A percentile compares a stretch with the other conserved stretches of the same genome.
Conservation (phyloP, 2,113 vertebrate genomes). For the Gymnorhina tibicen region DNA sequence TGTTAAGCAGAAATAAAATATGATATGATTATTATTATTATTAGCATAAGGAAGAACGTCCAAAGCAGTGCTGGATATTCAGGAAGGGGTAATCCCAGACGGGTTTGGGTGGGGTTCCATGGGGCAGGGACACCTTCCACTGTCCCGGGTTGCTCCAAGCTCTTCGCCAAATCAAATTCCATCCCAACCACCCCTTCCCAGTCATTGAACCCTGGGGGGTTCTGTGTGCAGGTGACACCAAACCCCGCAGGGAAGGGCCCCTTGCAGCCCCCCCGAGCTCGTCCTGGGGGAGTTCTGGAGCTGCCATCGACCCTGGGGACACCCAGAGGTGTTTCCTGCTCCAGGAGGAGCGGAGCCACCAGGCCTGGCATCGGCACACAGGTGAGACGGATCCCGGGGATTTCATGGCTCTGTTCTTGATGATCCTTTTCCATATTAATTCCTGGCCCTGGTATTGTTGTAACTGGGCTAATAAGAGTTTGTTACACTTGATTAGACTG, state of each 20-base stretch:
- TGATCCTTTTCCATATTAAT: background rate
- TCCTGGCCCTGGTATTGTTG: background rate
- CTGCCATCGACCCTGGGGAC: background rate
- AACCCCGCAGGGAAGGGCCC: background rate
- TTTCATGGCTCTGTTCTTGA: background rate
- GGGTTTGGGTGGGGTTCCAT: background rate
- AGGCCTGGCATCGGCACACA: background rate
- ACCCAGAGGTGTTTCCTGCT: background rate
- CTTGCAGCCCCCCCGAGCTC: background rate
- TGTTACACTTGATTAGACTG: background rate
- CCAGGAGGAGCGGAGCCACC: background rate
- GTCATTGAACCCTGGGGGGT: rapidly evolving
- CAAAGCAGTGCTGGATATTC: background rate
- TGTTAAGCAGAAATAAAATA: background rate
- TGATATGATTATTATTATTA: background rate
- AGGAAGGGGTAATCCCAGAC: background rate
- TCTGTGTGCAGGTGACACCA: background rate
- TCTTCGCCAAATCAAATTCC: background rate
- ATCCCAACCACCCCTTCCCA: too few relatives aligned
- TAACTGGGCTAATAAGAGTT: background rate
- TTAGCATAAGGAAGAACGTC: background rate
- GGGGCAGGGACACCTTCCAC: background rate
- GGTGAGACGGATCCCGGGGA: background rate
- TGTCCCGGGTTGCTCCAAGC: background rate
- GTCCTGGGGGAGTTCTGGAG: background rate